phyloP scores from a whole-genome alignment of 2,888 invertebrate genomes.

The Caenorhabditis angaria region DNA sequence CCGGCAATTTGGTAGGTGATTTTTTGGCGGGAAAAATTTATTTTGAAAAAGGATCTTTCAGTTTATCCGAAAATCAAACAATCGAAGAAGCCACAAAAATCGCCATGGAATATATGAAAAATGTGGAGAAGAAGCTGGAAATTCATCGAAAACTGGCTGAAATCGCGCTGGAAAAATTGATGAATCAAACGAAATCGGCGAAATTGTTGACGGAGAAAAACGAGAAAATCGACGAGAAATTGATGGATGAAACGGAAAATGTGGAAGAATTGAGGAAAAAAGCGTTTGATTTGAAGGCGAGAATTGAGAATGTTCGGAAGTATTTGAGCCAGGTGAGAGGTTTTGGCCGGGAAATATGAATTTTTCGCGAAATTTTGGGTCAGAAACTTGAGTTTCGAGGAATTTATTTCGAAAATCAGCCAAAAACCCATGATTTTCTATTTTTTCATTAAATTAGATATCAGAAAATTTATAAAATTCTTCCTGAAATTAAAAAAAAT shows the following conservation, averaged over 20 bases:
- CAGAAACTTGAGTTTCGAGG: background rate
- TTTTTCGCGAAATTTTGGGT: background rate
- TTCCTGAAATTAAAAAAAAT: too few species aligned
- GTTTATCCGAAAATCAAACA: slow-evolving; percentile 14
- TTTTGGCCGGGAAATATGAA: too few species aligned
- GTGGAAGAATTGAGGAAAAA: slow-evolving; percentile 19
- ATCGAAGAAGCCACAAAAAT: slow-evolving; percentile 26
- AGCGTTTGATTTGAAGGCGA: slow-evolving; percentile 15
- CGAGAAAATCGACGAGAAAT: slow-evolving; percentile 19
- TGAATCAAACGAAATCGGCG: background rate
- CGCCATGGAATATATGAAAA: slow-evolving; percentile 22
- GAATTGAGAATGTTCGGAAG: slow-evolving; percentile 24
- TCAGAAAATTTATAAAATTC: too few species aligned
- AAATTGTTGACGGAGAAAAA: background rate
- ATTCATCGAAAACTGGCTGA: slow-evolving; percentile 13
- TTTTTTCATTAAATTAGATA: too few species aligned
- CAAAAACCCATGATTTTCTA: too few species aligned
- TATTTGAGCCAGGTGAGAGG: slow-evolving; percentile 14
- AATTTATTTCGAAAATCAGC: too few species aligned
- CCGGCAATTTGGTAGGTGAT: slow-evolving; percentile 30
- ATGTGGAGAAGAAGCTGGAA: slow-evolving; percentile 11
- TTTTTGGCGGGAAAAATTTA: background rate
- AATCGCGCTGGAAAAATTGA: slow-evolving; percentile 12
- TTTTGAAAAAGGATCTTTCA: background rate
- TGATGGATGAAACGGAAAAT: slow-evolving; percentile 23